A percentile compares a stretch with the other conserved stretches of the same genome.
phyloP scores from a whole-genome alignment of 2,797 vertebrate genomes.

The Sternarchorhynchus goeldii region DNA sequence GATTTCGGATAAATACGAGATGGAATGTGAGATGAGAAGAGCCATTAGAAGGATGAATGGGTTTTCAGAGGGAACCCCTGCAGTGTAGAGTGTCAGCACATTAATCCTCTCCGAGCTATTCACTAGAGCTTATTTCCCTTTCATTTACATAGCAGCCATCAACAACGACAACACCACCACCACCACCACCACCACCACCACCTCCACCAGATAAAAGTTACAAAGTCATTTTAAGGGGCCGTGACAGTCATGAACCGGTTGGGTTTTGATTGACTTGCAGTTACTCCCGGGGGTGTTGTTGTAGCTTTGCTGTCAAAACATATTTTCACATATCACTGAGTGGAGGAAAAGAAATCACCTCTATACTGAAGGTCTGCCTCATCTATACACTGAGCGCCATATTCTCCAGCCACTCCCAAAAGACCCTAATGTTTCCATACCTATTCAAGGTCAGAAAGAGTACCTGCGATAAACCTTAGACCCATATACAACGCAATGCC shows the following conservation, averaged over 20 bases:
- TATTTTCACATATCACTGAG: conserved; percentile 5
- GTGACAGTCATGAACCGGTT: neutral
- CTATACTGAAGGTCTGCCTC: neutral
- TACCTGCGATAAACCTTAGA: neutral
- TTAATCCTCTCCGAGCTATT: conserved; percentile 52
- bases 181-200: conserved; percentile 4
- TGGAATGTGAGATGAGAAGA: conserved; percentile 42
- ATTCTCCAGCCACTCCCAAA: conserved; percentile 6
- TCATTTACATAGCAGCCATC: conserved; percentile 41
- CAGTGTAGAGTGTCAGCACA: conserved; percentile 40
- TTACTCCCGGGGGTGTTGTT: neutral
- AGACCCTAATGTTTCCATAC: neutral
- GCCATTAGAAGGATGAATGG: conserved; percentile 43
- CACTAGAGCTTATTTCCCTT: conserved; percentile 56
- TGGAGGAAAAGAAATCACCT: conserved; percentile 9
- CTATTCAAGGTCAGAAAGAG: neutral
- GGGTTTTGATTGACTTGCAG: neutral
- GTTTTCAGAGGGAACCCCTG: conserved; percentile 38
- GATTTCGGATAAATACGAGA: conserved; percentile 34
- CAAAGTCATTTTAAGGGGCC: neutral
- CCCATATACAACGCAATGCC: conserved; percentile 54
- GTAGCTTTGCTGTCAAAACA: conserved; percentile 25
- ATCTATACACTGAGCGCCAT: neutral
- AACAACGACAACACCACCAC: conserved; percentile 30
- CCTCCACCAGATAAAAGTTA: neutral